Percentiles rank a stretch among this genome's conserved stretches.
These are phyloP conservation scores for Saccopteryx leptura DNA, from an alignment of 2,113 vertebrate species.

Conservation along the genomic window DNA sequence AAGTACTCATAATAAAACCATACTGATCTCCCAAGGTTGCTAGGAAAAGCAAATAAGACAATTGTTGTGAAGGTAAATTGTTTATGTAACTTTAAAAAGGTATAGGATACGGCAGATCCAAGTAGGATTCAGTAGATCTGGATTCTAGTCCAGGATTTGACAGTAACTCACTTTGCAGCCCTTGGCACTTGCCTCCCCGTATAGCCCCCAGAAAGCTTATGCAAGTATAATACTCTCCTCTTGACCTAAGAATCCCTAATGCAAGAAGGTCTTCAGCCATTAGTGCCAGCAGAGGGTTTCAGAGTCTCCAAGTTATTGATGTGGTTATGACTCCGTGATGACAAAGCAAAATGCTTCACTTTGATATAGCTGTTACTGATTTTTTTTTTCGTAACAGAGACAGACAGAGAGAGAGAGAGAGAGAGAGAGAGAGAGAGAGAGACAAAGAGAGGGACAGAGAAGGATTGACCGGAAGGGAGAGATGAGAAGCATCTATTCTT, in stretches of 20 bases:
- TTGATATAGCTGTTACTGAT: no score
- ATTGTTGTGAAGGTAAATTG: background rate
- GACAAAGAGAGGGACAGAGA: no score
- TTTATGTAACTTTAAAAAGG: background rate
- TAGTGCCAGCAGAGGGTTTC: background rate
- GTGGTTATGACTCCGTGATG: no score
- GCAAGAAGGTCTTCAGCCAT: background rate
- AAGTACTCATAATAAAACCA: background rate
- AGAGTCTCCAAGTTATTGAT: background rate
- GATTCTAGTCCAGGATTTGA: background rate
- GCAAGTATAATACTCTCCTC: background rate
- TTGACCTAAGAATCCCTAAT: background rate
- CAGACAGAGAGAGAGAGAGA: no score
- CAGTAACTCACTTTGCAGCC: background rate
- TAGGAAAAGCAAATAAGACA: background rate
- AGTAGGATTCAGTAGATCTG: background rate
- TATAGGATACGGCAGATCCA: background rate
- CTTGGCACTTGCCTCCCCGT: background rate
- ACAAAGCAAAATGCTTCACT: no score
- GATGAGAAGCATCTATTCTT: no score
- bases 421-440: no score
- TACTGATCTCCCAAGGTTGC: background rate
- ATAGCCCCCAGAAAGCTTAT: background rate
- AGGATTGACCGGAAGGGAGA: no score
- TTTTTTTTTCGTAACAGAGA: no score